phyloP scores from a whole-genome alignment of 2,113 vertebrate species.

The Periophthalmus modestus region DNA sequence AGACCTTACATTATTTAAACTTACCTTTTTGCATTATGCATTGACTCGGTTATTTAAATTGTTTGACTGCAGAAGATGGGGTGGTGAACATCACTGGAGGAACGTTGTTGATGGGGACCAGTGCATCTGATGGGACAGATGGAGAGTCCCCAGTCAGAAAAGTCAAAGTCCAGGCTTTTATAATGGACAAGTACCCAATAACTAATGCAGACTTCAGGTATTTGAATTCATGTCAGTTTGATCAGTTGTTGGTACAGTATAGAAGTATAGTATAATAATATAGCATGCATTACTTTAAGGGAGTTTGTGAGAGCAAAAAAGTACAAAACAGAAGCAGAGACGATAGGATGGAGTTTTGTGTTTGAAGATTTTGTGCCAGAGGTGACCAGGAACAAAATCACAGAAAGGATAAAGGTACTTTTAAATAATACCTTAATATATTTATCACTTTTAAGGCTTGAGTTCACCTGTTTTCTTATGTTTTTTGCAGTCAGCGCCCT shows the following conservation, averaged over 20 bases:
- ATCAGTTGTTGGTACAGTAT: not conserved
- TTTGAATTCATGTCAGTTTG: not conserved
- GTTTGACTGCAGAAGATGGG: conserved; percentile 37
- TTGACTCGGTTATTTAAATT: not conserved
- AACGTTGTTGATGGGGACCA: conserved; percentile 81
- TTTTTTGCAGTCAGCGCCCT: conserved; percentile 84
- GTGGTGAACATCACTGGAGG: conserved; percentile 83
- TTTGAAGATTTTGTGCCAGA: conserved; percentile 93
- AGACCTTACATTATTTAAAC: not conserved
- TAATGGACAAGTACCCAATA: conserved; percentile 84
- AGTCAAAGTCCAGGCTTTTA: conserved; percentile 78
- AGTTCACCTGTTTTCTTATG: not conserved
- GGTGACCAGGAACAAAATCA: conserved; percentile 87
- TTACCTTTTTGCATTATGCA: not conserved
- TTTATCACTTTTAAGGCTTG: not conserved
- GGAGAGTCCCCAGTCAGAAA: conserved; percentile 78
- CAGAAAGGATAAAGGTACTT: conserved; percentile 85
- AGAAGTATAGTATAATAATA: fast-evolving
- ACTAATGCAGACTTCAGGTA: conserved; percentile 92
- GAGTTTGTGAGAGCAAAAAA: conserved; percentile 88
- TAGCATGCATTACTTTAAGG: conserved; percentile 61
- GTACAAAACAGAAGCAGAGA: conserved; percentile 92
- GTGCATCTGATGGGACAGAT: conserved; percentile 72
- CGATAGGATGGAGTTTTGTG: conserved; percentile 96
- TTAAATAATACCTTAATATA: not conserved